Percentiles rank a stretch among this genome's conserved stretches.
These are phyloP conservation scores for Girardinus metallicus DNA, from an alignment of 2,797 vertebrate genomes.

Conservation along the genomic window DNA sequence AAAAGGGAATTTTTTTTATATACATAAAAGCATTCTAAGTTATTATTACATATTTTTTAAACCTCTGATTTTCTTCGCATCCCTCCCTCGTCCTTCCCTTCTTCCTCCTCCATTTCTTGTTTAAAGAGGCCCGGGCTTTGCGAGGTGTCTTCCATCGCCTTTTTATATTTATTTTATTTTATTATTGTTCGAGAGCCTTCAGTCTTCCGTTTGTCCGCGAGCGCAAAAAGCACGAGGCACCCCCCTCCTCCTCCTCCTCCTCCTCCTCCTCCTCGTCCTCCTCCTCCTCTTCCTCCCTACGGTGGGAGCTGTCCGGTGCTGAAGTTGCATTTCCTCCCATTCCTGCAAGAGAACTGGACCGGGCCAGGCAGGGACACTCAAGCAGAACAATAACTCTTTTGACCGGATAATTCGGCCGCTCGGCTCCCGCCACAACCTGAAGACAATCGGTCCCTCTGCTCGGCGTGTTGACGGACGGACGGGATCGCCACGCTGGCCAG, in stretches of 20 bases:
- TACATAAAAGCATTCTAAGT: constrained; percentile 28
- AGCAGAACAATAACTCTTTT: constrained; percentile 20
- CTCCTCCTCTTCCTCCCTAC: constrained; percentile 9
- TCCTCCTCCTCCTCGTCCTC: constrained; percentile 13
- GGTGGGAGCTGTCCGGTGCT: constrained; percentile 86
- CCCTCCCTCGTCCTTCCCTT: constrained; percentile 45
- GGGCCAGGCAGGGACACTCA: constrained; percentile 18
- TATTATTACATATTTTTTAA: constrained; percentile 24
- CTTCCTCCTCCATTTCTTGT: constrained; percentile 39
- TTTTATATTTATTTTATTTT: constrained; percentile 4
- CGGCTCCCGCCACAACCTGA: constrained; percentile 24
- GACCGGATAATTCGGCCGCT: constrained; percentile 25
- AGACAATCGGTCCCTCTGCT: constrained; percentile 49
- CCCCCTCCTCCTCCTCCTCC: constrained; percentile 16
- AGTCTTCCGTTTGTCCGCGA: constrained; percentile 19
- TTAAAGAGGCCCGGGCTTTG: constrained; percentile 40
- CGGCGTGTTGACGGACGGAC: constrained; percentile 47
- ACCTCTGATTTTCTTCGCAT: constrained; percentile 40
- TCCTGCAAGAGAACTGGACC: constrained; percentile 48
- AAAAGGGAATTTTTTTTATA: neutral
- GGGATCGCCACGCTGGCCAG: constrained; percentile 73
- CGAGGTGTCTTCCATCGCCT: constrained; percentile 42
- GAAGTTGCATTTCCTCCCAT: constrained; percentile 79
- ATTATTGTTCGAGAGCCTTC: constrained; percentile 28
- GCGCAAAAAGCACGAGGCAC: constrained; percentile 36